Evolutionary conservation across 1,140 invertebrate genomes (phyloP), one percentile per base, ranked within the genome.

Genomic region (Mesaphorura yosii): DNA sequence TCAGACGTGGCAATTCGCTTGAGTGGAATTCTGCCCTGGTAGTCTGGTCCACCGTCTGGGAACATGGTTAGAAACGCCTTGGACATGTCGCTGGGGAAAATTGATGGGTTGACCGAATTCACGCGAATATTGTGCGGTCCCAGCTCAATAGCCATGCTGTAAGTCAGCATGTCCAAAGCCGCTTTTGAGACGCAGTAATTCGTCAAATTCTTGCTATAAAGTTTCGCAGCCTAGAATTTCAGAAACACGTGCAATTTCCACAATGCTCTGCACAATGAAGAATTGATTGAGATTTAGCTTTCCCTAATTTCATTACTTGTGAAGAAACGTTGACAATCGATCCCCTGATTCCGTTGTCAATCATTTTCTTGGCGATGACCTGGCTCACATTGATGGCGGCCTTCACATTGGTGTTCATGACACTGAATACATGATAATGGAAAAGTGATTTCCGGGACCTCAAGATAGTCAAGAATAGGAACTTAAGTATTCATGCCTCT

Each of bases 241-340:
- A 37, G n/a, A 37, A 12, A 12, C n/a, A 19, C 12, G n/a, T n/a
- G n/a, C n/a, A n/a, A n/a, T n/a, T n/a, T n/a, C n/a, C 12, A 37
- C 34, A 14, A n/a, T n/a, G 34, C 34, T 37, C 12, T 37, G n/a
- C 34, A n/a, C n/a, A n/a, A n/a, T n/a, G n/a, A n/a, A n/a, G n/a
- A 2, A 14, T 15, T 10, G 25, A 41, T 22, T 1, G 10, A 41
- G 17, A 45, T n/a, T 10, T 7, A 17, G n/a, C n/a, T 42, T 42
- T 19, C 19, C 22, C 40, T 7, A 7, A n/a, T 10, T 42, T 19
- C 17, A 23, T 39, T 39, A 40, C 48, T 39, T 39, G 39, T 3
- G 34, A 39, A 2, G 48, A 50, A 12, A 94, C 68, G 66, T 94
- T 93, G 0, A 95, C 89, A 60, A 95, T 89, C 34, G 79, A 73